Conservation (phyloP, 2,888 invertebrate genomes). For the Seira musarum region DNA sequence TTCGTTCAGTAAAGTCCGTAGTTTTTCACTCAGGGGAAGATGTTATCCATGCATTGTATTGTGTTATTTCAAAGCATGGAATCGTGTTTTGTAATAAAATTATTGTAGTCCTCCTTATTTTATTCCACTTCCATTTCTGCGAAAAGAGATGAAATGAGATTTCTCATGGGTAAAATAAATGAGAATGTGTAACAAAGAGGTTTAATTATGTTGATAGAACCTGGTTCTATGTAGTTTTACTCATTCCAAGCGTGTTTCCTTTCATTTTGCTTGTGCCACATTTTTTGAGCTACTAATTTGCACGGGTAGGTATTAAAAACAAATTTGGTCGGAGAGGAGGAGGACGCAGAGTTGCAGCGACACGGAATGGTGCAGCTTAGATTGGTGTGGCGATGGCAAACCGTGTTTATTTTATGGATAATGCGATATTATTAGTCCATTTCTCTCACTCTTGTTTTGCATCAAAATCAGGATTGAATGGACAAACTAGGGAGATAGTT, state of each 20-base stretch:
- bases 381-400: not conserved
- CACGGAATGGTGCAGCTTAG: slow-evolving; percentile 2
- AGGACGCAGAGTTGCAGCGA: no score
- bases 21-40: not conserved
- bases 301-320: no score
- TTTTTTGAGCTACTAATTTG: slow-evolving; percentile 15
- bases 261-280: no score
- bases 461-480: slow-evolving; percentile 1
- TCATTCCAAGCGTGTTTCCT: not conserved
- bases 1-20: not conserved
- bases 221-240: not conserved
- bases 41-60: not conserved
- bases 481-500: not conserved
- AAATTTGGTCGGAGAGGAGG: slow-evolving; percentile 11
- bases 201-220: slow-evolving; percentile 53
- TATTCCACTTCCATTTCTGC: not conserved
- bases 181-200: slow-evolving; percentile 39
- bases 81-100: slow-evolving; percentile 8
- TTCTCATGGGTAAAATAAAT: slow-evolving; percentile 53
- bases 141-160: slow-evolving; percentile 25
- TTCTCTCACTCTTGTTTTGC: not conserved
- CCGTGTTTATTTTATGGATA: slow-evolving; percentile 37
- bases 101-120: slow-evolving; percentile 8
- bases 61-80: not conserved
- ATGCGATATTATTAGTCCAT: slow-evolving; percentile 21